Evolutionary conservation across 2,113 vertebrate genomes (phyloP).

Genomic region (Brienomyrus brachyistius): DNA sequence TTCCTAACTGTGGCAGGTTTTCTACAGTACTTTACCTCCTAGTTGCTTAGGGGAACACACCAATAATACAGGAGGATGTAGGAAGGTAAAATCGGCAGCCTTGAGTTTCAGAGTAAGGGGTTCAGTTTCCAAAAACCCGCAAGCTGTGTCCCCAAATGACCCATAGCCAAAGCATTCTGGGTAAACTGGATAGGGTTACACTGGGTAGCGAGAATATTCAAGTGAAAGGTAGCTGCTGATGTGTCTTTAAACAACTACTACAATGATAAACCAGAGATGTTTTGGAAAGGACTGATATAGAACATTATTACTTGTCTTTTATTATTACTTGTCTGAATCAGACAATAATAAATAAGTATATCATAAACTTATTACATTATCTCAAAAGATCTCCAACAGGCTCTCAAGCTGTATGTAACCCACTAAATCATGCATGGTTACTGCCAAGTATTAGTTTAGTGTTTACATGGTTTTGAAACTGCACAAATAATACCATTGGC

Average conservation of each 20-base stretch:
- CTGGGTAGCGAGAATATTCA: neutral
- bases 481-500: neutral
- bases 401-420: neutral
- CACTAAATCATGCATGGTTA: neutral
- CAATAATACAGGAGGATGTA: neutral
- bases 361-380: neutral
- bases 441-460: neutral
- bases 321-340: neutral
- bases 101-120: neutral
- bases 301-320: neutral
- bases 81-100: neutral
- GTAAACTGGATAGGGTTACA: neutral
- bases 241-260: neutral
- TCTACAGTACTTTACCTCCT: neutral
- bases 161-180: neutral
- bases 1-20: neutral
- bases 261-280: neutral
- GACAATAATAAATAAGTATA: neutral
- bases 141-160: neutral
- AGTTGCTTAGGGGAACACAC: neutral
- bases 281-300: neutral
- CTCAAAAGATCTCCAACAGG: neutral
- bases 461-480: neutral
- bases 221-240: neutral
- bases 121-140: neutral